Evolutionary conservation across 2,113 vertebrate genomes (phyloP).

Genomic region (Hemichromis elongatus): DNA sequence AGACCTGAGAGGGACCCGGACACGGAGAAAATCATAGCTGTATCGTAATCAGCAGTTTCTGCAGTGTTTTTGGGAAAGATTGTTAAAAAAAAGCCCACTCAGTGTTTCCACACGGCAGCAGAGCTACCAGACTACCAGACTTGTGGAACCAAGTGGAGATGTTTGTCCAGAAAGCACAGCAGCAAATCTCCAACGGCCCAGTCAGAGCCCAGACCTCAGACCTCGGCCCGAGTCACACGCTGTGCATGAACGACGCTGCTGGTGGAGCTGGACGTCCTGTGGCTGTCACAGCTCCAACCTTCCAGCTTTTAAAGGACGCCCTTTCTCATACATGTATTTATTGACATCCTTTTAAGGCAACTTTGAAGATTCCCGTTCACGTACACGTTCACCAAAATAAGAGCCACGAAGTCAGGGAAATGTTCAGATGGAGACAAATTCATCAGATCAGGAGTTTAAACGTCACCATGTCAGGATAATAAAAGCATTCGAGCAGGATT

Average conservation of each 20-base stretch:
- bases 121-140: background rate
- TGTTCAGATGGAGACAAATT: background rate
- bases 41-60: background rate
- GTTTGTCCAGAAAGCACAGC: background rate
- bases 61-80: background rate
- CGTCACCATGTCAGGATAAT: background rate
- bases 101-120: background rate
- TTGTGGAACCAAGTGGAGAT: background rate
- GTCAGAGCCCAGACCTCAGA: rapidly evolving
- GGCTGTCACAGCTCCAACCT: rapidly evolving
- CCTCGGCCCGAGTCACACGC: no score
- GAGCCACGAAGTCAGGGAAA: no score
- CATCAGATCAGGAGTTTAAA: background rate
- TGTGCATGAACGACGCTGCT: background rate
- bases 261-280: background rate
- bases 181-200: background rate
- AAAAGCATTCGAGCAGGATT: background rate
- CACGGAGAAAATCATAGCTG: background rate
- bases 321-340: background rate
- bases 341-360: background rate
- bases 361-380: background rate
- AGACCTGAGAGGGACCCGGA: rapidly evolving
- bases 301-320: background rate
- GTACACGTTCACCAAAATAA: rapidly evolving
- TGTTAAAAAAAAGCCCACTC: background rate